These are phyloP conservation scores for Cosmorhoe ocellata DNA, from an alignment of 2,888 invertebrate species.

Conservation along the genomic window DNA sequence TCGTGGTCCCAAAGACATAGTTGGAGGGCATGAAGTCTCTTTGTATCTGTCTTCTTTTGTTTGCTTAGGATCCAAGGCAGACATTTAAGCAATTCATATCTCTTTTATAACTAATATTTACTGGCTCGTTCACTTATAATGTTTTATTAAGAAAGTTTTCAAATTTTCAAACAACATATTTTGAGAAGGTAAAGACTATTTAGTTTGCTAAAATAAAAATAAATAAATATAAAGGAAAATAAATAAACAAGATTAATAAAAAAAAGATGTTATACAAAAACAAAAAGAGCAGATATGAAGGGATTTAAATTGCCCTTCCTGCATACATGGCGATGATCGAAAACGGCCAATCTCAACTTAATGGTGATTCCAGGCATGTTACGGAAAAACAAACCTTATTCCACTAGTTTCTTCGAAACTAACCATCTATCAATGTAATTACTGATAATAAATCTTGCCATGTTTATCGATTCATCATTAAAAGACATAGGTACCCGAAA, in stretches of 20 bases:
- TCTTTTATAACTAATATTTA: too few relatives aligned
- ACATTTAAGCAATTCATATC: conserved; percentile 15
- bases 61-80: conserved; percentile 22
- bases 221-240: too few relatives aligned
- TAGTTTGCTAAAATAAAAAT: background rate
- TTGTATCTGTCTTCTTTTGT: conserved; percentile 19
- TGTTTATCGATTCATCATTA: conserved; percentile 17
- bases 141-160: too few relatives aligned
- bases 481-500: conserved; percentile 5
- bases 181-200: background rate
- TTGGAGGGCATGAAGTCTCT: conserved; percentile 17
- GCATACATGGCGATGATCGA: too few relatives aligned
- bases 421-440: conserved; percentile 2
- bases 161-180: background rate
- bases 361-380: too few relatives aligned
- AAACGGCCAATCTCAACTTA: too few relatives aligned
- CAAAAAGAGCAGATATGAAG: too few relatives aligned
- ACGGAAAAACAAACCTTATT: background rate
- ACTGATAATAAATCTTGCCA: conserved; percentile 4
- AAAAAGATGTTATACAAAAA: too few relatives aligned
- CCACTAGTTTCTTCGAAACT: background rate
- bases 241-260: too few relatives aligned
- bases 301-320: too few relatives aligned
- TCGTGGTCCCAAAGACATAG: conserved; percentile 11
- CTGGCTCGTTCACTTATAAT: too few relatives aligned